Evolutionary conservation across 2,888 invertebrate species (phyloP).

Genomic region (Andrena marginata): DNA sequence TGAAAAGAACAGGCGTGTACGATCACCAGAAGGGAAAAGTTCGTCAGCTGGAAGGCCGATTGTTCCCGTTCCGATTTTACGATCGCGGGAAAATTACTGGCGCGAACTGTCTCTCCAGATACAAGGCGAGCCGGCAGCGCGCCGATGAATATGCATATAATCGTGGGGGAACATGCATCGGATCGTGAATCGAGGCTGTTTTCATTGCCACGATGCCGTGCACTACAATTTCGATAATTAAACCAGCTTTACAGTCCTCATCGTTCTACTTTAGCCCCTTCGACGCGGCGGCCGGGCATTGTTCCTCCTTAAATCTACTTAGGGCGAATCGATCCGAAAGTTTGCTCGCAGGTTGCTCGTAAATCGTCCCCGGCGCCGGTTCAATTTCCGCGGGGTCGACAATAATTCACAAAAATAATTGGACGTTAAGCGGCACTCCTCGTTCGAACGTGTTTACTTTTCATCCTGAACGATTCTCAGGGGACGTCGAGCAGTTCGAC

Average conservation of each 20-base stretch:
- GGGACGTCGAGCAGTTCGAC: not conserved
- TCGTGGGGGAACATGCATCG: constrained; percentile 43
- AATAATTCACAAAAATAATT: constrained; percentile 32
- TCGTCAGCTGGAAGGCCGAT: constrained; percentile 48
- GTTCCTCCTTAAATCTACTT: constrained; percentile 17
- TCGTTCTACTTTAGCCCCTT: constrained; percentile 28
- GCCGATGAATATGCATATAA: constrained; percentile 50
- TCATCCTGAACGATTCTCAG: constrained; percentile 20
- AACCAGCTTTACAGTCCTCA: constrained; percentile 26
- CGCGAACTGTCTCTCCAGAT: constrained; percentile 3
- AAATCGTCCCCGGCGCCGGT: constrained; percentile 17
- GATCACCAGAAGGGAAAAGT: constrained; percentile 13
- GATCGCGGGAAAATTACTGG: constrained; percentile 46
- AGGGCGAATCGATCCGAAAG: not conserved
- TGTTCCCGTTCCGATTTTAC: constrained; percentile 41
- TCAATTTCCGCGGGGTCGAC: constrained; percentile 15
- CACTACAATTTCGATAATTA: constrained; percentile 54
- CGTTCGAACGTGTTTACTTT: constrained; percentile 20
- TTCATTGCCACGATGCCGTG: constrained; percentile 26
- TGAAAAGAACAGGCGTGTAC: constrained; percentile 20
- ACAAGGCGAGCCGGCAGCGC: constrained; percentile 7
- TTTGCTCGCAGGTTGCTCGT: constrained; percentile 37
- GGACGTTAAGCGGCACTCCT: constrained; percentile 24
- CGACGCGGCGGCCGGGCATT: not conserved
- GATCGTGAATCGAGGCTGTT: constrained; percentile 42